Evolutionary conservation across 1,140 invertebrate genomes (phyloP), one percentile per base, ranked within the genome.

Genomic region (Vanessa atalanta): DNA sequence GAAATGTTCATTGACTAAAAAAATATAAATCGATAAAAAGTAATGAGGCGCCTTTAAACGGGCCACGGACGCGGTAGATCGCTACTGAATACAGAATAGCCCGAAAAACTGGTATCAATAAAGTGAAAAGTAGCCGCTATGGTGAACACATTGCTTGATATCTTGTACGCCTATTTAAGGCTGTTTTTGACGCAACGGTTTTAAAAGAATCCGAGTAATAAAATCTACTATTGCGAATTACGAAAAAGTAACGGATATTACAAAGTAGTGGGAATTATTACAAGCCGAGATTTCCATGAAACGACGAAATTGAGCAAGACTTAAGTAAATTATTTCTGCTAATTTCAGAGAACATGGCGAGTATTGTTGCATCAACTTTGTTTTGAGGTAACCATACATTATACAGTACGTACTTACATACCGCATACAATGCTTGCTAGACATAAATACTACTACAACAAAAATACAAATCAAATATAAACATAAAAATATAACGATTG

Each of bases 301-400:
- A 72, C 64, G 53, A 69, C 26, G 68, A 71, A 83, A 86, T 84
- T 88, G 74, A 79, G 80, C 80, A 87, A 83, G 65, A 72, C 53
- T 83, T 69, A 77, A 81, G 81, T 83, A 84, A 89, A 83, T 80
- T 78, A 76, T 82, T 83, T 79, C 81, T 78, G 81, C 82, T 89
- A 89, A 89, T 85, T 88, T 87, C 87, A 74, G 47, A 85, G 84
- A 85, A 90, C 85, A 88, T 83, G 77, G 84, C 76, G 70, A 47
- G 73, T 79, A 75, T 83, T 88, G 83, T 87, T 83, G 68, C 63
- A 57, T 64, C 70, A 70, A 26, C 51, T 73, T 47, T 53, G 66
- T 60, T 65, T 65, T 65, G 64, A 66, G 23, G 43, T 65, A 50
- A 37, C 23, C 57, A 26, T 13, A 23, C 16, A 23, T n/a, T n/a